These are phyloP conservation scores for Lethenteron reissneri DNA, from an alignment of 2,113 vertebrate genomes.

Conservation along the genomic window DNA sequence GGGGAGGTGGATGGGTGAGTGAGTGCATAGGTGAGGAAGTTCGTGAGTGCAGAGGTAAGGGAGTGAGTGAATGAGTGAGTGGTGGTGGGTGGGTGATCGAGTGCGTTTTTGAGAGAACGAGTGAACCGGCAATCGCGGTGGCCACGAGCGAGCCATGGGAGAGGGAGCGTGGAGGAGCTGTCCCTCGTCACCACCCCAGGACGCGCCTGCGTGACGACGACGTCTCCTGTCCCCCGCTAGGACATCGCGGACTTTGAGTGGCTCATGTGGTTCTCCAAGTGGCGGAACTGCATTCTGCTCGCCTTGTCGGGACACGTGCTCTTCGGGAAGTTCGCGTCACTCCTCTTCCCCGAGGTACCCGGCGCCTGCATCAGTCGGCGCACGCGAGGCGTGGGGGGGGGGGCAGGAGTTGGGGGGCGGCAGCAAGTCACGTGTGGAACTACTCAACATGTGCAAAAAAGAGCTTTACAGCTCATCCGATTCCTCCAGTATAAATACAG, in stretches of 20 bases:
- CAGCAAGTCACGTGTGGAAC: no score
- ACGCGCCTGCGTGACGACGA: no score
- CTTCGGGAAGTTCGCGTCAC: conserved; percentile 74
- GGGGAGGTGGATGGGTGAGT: no score
- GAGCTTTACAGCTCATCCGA: no score
- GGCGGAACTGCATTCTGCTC: conserved; percentile 60
- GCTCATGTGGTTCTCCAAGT: conserved; percentile 92
- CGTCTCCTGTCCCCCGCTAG: conserved; percentile 18
- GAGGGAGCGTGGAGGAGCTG: neutral
- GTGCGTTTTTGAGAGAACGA: neutral
- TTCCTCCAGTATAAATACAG: no score
- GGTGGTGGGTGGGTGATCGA: neutral
- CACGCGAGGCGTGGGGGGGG: no score
- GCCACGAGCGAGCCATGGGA: neutral
- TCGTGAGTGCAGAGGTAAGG: no score
- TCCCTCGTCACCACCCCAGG: neutral
- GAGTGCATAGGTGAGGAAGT: no score
- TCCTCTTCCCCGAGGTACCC: conserved; percentile 54
- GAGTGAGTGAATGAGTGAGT: neutral
- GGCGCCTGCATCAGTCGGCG: no score
- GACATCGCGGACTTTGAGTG: conserved; percentile 72
- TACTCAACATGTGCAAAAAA: no score
- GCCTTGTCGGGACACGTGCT: conserved; percentile 65
- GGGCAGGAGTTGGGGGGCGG: no score
- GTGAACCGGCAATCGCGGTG: neutral